Conservation (phyloP, 2,888 invertebrate genomes). For the Heliothis peltigera region DNA sequence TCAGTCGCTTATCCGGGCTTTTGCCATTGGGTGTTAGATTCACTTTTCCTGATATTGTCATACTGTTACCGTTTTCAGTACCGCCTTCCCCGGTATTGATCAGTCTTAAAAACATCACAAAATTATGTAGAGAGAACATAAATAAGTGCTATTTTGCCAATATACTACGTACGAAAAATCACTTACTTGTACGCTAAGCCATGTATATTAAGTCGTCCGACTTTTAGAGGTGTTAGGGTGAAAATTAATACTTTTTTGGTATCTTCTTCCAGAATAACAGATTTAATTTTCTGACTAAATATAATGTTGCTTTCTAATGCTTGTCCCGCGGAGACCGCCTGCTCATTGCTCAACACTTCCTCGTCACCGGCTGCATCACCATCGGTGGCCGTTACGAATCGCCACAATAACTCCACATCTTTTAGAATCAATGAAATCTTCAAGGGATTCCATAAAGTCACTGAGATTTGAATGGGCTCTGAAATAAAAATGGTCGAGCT, state of each 20-base stretch:
- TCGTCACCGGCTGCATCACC: conserved; percentile 67
- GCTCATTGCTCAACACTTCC: conserved; percentile 75
- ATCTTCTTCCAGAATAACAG: conserved; percentile 90
- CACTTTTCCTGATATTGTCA: conserved; percentile 91
- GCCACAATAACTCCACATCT: conserved; percentile 93
- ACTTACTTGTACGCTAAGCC: conserved; percentile 93
- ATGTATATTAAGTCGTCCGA: conserved; percentile 93
- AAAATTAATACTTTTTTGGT: conserved; percentile 92
- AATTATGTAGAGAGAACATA: background rate
- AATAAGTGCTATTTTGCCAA: background rate
- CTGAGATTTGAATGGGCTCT: conserved; percentile 95
- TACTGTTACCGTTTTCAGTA: conserved; percentile 77
- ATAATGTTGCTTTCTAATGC: conserved; percentile 82
- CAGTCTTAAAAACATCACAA: conserved; percentile 66
- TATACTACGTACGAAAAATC: conserved; percentile 10
- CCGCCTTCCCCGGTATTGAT: conserved; percentile 80
- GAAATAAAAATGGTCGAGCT: conserved; percentile 49
- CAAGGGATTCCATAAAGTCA: conserved; percentile 94
- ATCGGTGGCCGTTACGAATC: conserved; percentile 81
- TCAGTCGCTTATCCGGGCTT: conserved; percentile 92
- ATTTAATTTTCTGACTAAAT: conserved; percentile 89
- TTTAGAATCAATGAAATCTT: conserved; percentile 92
- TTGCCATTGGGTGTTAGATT: conserved; percentile 87
- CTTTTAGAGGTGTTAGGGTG: conserved; percentile 92
- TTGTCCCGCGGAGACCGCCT: conserved; percentile 74